Evolutionary conservation across 2,888 invertebrate species (phyloP), one percentile per base, ranked within the genome.

Genomic region (Dugesia japonica): DNA sequence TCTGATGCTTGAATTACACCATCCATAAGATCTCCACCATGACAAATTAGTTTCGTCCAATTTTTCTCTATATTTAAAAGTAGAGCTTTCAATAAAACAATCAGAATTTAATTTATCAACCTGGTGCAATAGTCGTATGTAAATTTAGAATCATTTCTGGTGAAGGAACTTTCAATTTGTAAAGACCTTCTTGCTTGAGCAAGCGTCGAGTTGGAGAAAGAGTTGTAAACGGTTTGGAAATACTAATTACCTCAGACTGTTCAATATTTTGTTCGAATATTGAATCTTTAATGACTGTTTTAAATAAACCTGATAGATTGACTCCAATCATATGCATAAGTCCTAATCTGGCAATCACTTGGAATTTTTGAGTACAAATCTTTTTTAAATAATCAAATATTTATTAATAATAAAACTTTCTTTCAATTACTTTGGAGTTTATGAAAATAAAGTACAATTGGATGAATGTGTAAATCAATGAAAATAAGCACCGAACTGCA

Each of bases 401-500:
- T 28, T 4, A 72, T 72, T 28, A 26, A 26, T n/a, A n/a, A n/a
- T n/a, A n/a, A 71, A 20, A 23, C 1, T 9, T 26, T 9, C 17
- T 23, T 42, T 77, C 78, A 87, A 89, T 89, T 88, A 94, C 94
- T 88, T 94, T 88, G 77, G 94, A 92, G 85, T 94, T 94, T 90
- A 94, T 92, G 86, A 95, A 95, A 83, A 95, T 92, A 85, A 95
- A 95, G 84, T 95, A 95, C 91, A 95, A 93, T 86, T 95, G 94
- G 89, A 93, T 92, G 83, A 95, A 94, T 28, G 94, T 94, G 86
- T 95, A 95, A 80, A 92, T 89, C 90, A 94, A 91, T 85, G 94
- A 94, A 56, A 94, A 87, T 75, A 94, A 88, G 1, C 94, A 94
- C 85, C 94, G 92, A 42, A 94, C 88, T 42, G 92, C 94, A 80